These are phyloP conservation scores for Streblospio benedicti DNA, from an alignment of 1,140 invertebrate genomes.

Conservation along the genomic window DNA sequence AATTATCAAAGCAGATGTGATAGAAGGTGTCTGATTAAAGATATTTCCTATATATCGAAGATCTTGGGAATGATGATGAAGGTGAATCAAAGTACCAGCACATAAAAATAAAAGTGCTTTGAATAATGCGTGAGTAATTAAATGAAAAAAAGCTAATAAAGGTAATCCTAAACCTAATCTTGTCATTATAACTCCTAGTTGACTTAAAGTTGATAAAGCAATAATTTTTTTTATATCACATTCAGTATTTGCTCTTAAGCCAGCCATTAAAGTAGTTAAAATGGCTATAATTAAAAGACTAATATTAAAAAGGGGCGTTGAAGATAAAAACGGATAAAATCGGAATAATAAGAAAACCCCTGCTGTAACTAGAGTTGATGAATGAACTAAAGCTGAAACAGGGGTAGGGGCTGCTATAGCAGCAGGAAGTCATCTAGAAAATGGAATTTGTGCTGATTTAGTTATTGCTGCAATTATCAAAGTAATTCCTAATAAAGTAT, in stretches of 20 bases:
- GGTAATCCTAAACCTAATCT: slow-evolving; percentile 47
- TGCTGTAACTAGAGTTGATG: slow-evolving; percentile 63
- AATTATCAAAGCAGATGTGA: no score
- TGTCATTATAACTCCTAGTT: slow-evolving; percentile 59
- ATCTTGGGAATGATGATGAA: slow-evolving; percentile 54
- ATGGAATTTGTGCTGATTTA: slow-evolving; percentile 66
- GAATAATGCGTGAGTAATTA: slow-evolving; percentile 57
- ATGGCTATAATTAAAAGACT: slow-evolving; percentile 13
- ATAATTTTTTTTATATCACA: slow-evolving; percentile 48
- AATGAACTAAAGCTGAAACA: slow-evolving; percentile 64
- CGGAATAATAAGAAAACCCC: slow-evolving; percentile 64
- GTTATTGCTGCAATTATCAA: slow-evolving; percentile 54
- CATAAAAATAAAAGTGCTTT: slow-evolving; percentile 58
- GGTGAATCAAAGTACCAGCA: slow-evolving; percentile 56
- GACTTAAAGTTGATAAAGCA: slow-evolving; percentile 62
- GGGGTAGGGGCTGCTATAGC: slow-evolving; percentile 63
- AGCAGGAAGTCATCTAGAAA: slow-evolving; percentile 60
- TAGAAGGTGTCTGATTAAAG: slow-evolving; percentile 42
- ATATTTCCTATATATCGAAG: slow-evolving; percentile 53
- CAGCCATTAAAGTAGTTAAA: slow-evolving; percentile 17
- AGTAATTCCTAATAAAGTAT: slow-evolving; percentile 47
- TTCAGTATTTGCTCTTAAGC: slow-evolving; percentile 11
- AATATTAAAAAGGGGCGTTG: neutral
- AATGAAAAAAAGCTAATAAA: slow-evolving; percentile 55
- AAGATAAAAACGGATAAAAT: slow-evolving; percentile 23